phyloP scores from a whole-genome alignment of 2,113 vertebrate species.

The Drymodes brunneopygia region DNA sequence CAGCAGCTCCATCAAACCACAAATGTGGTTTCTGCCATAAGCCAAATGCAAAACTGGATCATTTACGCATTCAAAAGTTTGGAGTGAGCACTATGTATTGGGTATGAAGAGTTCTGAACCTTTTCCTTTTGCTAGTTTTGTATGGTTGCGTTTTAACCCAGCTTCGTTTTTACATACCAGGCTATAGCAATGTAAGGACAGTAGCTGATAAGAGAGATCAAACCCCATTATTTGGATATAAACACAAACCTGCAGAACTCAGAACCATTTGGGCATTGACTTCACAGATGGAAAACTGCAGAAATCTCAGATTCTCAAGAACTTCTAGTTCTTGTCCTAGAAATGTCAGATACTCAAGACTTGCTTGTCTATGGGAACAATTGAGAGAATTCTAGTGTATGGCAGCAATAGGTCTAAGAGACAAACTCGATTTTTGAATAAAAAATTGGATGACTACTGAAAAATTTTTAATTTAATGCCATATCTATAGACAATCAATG shows the following conservation, averaged over 20 bases:
- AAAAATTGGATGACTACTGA: background rate
- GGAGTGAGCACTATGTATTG: background rate
- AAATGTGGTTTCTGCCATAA: background rate
- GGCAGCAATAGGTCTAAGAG: background rate
- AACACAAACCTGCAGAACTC: background rate
- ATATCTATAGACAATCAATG: background rate
- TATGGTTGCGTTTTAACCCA: background rate
- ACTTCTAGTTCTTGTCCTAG: background rate
- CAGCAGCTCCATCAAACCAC: accelerated
- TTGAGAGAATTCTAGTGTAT: background rate
- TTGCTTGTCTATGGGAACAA: background rate
- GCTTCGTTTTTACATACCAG: background rate
- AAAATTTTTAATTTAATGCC: background rate
- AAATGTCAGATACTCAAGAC: background rate
- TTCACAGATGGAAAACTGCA: background rate
- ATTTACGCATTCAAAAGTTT: background rate
- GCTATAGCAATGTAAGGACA: background rate
- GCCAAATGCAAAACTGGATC: background rate
- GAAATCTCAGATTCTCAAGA: background rate
- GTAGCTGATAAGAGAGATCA: background rate
- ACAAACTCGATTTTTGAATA: background rate
- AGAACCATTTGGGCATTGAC: background rate
- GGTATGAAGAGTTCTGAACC: background rate
- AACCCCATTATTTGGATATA: background rate
- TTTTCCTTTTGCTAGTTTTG: background rate